These are phyloP conservation scores for Papilio helenus DNA, from an alignment of 1,140 invertebrate genomes.

Conservation along the genomic window DNA sequence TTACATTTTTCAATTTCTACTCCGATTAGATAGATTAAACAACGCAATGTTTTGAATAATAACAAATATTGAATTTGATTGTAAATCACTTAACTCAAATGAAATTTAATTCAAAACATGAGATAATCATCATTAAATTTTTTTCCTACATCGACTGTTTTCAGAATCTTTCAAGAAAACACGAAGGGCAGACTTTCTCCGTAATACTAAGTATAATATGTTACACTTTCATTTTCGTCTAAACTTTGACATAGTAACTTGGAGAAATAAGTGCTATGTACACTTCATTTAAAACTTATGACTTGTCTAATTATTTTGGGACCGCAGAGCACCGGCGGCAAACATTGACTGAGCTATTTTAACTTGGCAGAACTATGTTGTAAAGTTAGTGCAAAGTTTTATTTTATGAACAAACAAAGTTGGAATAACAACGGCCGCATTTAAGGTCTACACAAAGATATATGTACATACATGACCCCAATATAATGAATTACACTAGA, in stretches of 20 bases:
- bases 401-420: slow-evolving; percentile 21
- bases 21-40: too few species aligned
- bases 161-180: too few species aligned
- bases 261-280: background rate
- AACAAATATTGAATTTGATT: too few species aligned
- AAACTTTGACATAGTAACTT: background rate
- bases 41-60: too few species aligned
- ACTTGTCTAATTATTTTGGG: slow-evolving; percentile 27
- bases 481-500: too few species aligned
- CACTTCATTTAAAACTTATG: slow-evolving; percentile 26
- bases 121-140: too few species aligned
- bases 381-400: slow-evolving; percentile 1
- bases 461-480: background rate
- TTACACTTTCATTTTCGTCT: background rate
- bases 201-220: background rate
- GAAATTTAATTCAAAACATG: too few species aligned
- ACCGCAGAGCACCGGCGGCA: background rate
- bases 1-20: too few species aligned
- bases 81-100: too few species aligned
- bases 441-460: background rate
- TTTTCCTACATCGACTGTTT: too few species aligned
- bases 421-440: background rate
- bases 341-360: slow-evolving; percentile 24
- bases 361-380: background rate
- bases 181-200: too few species aligned